These are phyloP conservation scores for Dipodomys spectabilis DNA, from an alignment of 2,113 vertebrate species.

Conservation along the genomic window DNA sequence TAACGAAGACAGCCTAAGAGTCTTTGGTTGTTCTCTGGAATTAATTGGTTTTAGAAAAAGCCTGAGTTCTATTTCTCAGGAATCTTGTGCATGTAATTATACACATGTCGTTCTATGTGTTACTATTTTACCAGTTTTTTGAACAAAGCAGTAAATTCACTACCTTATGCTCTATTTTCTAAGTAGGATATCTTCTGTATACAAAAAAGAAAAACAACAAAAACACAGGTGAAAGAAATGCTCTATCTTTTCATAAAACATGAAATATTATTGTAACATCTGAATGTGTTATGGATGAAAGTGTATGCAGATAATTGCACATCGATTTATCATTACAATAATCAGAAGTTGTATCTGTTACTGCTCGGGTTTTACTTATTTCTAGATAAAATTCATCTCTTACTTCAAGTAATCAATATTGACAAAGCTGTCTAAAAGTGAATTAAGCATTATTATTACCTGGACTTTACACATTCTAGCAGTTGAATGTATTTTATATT, in stretches of 20 bases:
- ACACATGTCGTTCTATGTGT: fast-evolving
- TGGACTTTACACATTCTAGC: not conserved
- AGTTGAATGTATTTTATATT: not conserved
- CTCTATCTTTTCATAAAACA: conserved; percentile 31
- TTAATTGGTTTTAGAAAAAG: not conserved
- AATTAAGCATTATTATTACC: not conserved
- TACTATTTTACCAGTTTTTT: not conserved
- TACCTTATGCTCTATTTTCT: not conserved
- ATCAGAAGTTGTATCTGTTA: not conserved
- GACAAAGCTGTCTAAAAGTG: not conserved
- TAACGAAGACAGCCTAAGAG: not conserved
- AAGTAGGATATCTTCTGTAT: not conserved
- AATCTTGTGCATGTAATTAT: not conserved
- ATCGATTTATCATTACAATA: conserved; percentile 53
- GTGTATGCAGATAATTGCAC: conserved; percentile 41
- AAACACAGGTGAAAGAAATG: not conserved
- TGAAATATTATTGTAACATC: conserved; percentile 58
- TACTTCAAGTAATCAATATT: conserved; percentile 23
- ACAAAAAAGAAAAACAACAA: conserved; percentile 26
- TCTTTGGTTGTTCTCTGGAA: not conserved
- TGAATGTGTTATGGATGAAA: conserved; percentile 57
- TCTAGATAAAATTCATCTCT: not conserved
- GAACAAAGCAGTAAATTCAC: conserved; percentile 21
- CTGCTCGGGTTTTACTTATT: not conserved
- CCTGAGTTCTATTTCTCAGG: not conserved